phyloP scores from a whole-genome alignment of 2,888 invertebrate species.

The Phasia obesa region DNA sequence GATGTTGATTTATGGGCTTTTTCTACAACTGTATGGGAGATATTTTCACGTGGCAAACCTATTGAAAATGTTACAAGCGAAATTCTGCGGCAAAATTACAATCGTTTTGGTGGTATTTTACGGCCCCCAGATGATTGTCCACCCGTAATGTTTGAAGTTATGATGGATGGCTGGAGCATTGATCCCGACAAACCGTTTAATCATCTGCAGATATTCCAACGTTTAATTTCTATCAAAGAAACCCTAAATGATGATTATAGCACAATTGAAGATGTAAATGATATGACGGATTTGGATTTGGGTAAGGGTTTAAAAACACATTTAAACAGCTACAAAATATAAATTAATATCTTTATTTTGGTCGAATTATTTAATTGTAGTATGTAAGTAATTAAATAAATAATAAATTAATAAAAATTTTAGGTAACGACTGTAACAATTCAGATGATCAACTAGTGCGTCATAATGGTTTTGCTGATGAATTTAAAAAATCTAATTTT shows the following conservation, averaged over 20 bases:
- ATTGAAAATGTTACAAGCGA: conserved; percentile 78
- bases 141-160: conserved; percentile 88
- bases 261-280: conserved; percentile 46
- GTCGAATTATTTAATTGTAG: no score
- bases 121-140: conserved; percentile 89
- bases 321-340: no score
- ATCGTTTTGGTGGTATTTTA: conserved; percentile 84
- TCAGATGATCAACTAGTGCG: conserved; percentile 50
- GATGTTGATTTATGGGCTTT: conserved; percentile 95
- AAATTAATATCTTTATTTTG: no score
- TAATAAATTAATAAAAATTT: conserved; percentile 15
- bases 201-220: conserved; percentile 90
- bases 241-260: conserved; percentile 63
- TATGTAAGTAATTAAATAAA: neutral
- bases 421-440: conserved; percentile 36
- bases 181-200: conserved; percentile 88
- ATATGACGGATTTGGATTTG: conserved; percentile 28
- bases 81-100: conserved; percentile 73
- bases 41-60: conserved; percentile 90
- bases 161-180: conserved; percentile 91
- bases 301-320: conserved; percentile 38
- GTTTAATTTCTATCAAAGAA: conserved; percentile 76
- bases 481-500: conserved; percentile 56
- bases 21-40: conserved; percentile 96
- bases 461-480: conserved; percentile 55